Conservation (phyloP, 2,797 vertebrate species). For the Scyliorhinus canicula region DNA sequence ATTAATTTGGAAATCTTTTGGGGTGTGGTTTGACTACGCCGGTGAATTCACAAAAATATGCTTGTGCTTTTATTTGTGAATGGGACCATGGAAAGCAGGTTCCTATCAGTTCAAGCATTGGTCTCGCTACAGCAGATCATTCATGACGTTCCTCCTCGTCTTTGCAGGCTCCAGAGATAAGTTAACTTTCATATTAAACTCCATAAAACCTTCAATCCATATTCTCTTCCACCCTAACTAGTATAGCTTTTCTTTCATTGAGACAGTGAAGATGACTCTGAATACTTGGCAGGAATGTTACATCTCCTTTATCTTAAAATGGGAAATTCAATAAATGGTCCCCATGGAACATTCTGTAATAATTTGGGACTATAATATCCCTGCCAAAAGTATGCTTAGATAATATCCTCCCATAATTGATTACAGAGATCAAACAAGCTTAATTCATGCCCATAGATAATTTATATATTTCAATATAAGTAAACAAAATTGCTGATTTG, state of each 20-base stretch:
- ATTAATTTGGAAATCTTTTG: neutral
- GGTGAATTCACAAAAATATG: neutral
- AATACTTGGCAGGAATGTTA: neutral
- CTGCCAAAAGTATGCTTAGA: neutral
- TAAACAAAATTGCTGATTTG: neutral
- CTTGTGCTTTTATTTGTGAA: neutral
- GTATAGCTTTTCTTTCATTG: neutral
- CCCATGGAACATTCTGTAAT: neutral
- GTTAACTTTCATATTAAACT: slow-evolving; percentile 30
- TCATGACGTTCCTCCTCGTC: neutral
- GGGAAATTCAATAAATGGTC: neutral
- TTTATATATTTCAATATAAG: neutral
- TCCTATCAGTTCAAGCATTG: neutral
- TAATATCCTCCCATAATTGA: neutral
- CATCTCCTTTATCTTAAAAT: neutral
- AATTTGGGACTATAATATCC: neutral
- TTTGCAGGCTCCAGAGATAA: neutral
- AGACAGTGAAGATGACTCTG: neutral
- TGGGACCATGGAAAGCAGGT: neutral
- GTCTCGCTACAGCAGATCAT: neutral
- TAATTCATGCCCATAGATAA: neutral
- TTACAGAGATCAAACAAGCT: neutral
- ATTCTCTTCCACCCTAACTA: neutral
- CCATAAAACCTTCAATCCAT: slow-evolving; percentile 6
- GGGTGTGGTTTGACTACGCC: too few relatives aligned